Conservation (phyloP, 2,113 vertebrate species). For the Castor canadensis region DNA sequence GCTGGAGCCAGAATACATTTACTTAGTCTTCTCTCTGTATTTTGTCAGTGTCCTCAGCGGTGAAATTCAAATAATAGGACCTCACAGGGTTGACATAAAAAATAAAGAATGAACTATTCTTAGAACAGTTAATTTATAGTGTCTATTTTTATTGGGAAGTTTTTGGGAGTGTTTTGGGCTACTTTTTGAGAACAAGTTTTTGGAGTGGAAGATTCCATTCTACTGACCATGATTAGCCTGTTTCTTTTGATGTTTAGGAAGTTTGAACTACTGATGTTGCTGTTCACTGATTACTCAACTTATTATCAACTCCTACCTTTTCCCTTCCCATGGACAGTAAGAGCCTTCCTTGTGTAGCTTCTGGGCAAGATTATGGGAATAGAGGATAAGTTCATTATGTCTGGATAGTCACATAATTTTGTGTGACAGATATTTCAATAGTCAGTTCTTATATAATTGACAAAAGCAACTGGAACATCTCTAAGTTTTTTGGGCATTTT, state of each 20-base stretch:
- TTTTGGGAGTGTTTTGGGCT: background rate
- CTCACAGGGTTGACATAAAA: no score
- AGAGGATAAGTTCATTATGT: background rate
- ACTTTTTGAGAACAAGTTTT: background rate
- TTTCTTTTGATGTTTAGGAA: background rate
- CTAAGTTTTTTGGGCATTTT: background rate
- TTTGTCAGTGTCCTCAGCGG: background rate
- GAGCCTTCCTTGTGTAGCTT: background rate
- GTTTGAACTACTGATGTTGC: background rate
- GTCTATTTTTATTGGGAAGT: constrained; percentile 22
- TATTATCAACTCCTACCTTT: background rate
- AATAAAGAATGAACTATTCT: no score
- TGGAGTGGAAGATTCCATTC: background rate
- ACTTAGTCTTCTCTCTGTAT: background rate
- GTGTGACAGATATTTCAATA: background rate
- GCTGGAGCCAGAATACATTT: background rate
- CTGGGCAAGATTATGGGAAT: background rate
- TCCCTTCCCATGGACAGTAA: background rate
- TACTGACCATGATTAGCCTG: background rate
- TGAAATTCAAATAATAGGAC: background rate
- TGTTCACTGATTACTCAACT: background rate
- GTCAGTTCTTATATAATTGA: background rate
- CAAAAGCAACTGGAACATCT: background rate
- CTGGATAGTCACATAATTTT: background rate
- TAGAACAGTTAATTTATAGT: no score